Conservation (phyloP, 2,797 vertebrate species). For the Hoplostethus mediterraneus region DNA sequence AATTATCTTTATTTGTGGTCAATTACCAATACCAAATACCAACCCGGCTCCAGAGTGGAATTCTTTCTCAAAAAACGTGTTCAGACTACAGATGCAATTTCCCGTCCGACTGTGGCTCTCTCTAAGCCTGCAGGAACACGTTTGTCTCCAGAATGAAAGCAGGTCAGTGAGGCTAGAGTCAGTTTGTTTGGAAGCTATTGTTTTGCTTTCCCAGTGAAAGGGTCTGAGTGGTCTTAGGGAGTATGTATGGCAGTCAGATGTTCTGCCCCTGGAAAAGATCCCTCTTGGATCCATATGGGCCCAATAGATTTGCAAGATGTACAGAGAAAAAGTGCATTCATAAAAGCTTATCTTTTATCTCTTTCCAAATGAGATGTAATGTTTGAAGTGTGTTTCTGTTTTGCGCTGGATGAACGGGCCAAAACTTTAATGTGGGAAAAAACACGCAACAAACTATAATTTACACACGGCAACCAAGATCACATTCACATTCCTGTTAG, state of each 20-base stretch:
- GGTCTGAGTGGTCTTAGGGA: conserved; percentile 3
- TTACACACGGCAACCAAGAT: not conserved
- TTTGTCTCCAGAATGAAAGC: not conserved
- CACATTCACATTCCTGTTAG: not conserved
- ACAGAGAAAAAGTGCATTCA: not conserved
- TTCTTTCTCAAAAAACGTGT: too few species aligned
- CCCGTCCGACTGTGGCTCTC: not conserved
- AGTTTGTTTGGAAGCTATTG: not conserved
- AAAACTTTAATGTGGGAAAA: not conserved
- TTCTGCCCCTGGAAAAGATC: conserved; percentile 23
- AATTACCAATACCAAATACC: conserved; percentile 15
- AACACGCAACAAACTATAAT: not conserved
- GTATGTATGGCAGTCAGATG: conserved; percentile 43
- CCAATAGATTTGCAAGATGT: conserved; percentile 5
- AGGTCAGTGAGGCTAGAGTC: conserved; percentile 1
- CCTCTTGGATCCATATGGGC: conserved; percentile 8
- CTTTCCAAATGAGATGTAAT: not conserved
- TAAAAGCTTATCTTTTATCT: too few species aligned
- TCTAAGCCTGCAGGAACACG: not conserved
- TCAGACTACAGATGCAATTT: too few species aligned
- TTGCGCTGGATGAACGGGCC: not conserved
- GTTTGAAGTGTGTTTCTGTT: conserved; percentile 4
- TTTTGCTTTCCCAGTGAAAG: conserved; percentile 1
- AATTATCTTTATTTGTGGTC: not conserved
- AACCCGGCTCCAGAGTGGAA: too few species aligned